A percentile compares a stretch with the other conserved stretches of the same genome.
phyloP scores from a whole-genome alignment of 2,888 invertebrate species.

The Lottia gigantea region DNA sequence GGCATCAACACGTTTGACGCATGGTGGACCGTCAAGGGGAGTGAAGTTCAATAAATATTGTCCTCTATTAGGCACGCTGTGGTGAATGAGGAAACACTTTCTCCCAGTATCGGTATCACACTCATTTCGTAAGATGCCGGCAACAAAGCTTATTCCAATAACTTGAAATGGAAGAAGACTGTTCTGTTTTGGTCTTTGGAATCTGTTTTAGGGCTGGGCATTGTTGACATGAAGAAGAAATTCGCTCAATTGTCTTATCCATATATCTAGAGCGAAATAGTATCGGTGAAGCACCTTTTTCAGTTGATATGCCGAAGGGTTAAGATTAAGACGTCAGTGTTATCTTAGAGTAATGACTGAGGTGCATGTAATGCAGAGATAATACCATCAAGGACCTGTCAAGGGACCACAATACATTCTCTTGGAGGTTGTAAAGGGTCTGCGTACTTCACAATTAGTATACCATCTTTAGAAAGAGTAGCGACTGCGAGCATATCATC shows the following conservation, averaged over 20 bases:
- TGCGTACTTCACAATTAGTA: constrained; percentile 21
- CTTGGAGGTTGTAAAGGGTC: constrained; percentile 15
- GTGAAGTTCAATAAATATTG: constrained; percentile 28
- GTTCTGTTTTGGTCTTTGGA: not conserved
- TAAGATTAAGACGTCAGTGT: constrained; percentile 27
- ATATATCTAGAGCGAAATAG: constrained; percentile 26
- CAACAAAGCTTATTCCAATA: constrained; percentile 18
- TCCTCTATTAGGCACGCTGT: constrained; percentile 23
- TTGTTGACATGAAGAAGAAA: constrained; percentile 15
- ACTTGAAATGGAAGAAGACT: constrained; percentile 9
- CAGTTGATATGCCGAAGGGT: constrained; percentile 24
- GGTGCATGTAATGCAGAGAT: constrained; percentile 25
- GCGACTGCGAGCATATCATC: constrained; percentile 18
- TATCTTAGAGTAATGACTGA: no score
- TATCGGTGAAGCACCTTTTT: constrained; percentile 19
- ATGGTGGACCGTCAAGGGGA: constrained; percentile 34
- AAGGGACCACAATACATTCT: constrained; percentile 26
- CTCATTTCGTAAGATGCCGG: constrained; percentile 33
- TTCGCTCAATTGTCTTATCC: constrained; percentile 11
- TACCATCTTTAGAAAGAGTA: constrained; percentile 25
- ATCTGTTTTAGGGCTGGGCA: constrained; percentile 16
- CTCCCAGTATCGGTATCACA: constrained; percentile 29
- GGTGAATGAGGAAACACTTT: constrained; percentile 34
- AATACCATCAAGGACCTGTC: constrained; percentile 22
- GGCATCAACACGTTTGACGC: constrained; percentile 35